Evolutionary conservation across 2,113 vertebrate species (phyloP), one percentile per base, ranked within the genome.

Genomic region (Sylvietta virens): DNA sequence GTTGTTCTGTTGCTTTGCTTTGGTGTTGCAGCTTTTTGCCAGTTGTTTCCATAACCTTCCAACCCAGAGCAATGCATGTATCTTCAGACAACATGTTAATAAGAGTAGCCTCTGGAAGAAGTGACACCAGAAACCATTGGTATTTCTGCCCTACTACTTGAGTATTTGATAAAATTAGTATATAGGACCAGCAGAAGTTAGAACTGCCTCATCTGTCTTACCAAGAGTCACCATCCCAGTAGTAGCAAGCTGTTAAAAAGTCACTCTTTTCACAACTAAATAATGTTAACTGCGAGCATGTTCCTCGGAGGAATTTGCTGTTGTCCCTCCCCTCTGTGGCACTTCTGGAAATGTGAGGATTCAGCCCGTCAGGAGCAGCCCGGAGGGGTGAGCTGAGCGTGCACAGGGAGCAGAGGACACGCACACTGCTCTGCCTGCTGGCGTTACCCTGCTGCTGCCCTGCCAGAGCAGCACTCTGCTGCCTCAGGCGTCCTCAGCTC

Each of bases 281-380:
- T 39, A 7, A 33, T 37, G 22, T 60, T 72, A 76, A 62, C 27
- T 42, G 79, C n/a, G 8, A 23, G 35, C 45, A 35, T 85, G 54
- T 64, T 87, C 11, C 35, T 62, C 45, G 40, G 56, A 85, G 48
- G 39, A 64, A 5, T 88, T 80, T 26, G 24, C 42, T 58, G 9
- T 40, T 42, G 33, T 56, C 22, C 28, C n/a, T 51, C 37, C 33
- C 30, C 23, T 44, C 35, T 13, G 28, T n/a, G 23, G 53, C 53
- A 16, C 8, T 50, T 67, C 18, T 70, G 72, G 19, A 48, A 42
- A 42, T 1, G 33, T 70, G 50, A 33, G 37, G 40, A 35, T 35
- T 72, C 23, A 3, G 4, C 7, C 5, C 0, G 0, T 71, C 20
- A 5, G 3, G 23, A 71, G 35, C 26, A 24, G 66, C 47, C 15